Evolutionary conservation across 2,797 vertebrate genomes (phyloP), one percentile per base, ranked within the genome.

Genomic region (Acrossocheilus fasciatus): DNA sequence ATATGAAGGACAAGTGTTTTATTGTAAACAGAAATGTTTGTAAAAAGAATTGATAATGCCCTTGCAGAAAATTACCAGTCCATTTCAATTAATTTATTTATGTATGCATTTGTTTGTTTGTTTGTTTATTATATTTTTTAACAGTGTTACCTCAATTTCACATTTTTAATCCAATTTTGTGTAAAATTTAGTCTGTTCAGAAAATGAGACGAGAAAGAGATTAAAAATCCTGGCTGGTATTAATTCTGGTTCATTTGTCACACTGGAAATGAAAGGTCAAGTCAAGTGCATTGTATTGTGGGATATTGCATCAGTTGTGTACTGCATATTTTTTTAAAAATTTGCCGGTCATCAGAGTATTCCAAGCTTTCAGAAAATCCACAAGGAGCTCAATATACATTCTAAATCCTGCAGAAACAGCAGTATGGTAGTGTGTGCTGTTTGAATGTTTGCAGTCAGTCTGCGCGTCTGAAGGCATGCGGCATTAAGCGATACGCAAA

Each of bases 401-500:
- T 34, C 26, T 26, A 36, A 1, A 64, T n/a, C 30, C 45, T 41
- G 30, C 7, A 70, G 66, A 57, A 84, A 52, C 3, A 26, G 54
- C 26, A 47, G n/a, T 62, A 59, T 83, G 83, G 18, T 41, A 76
- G 57, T 39, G 45, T 85, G 86, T 85, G 86, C 84, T 86, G n/a
- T 74, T 70, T 84, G 83, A 90, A 89, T 91, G 88, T 52, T 68
- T 52, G 73, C 64, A 72, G 74, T 72, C 83, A 54, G 50, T 87
- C 76, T 85, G 87, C 64, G 77, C 20, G 10, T 85, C 64, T 90
- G 59, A 78, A 90, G 90, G 92, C 91, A 93, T 94, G 91, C 87
- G 79, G 89, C 90, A 85, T 88, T 69, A 75, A 76, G 62, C 70
- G 85, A 86, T 87, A 90, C 89, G 91, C 43, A 83, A 62, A 30